Evolutionary conservation across 2,797 vertebrate species (phyloP).

Genomic region (Prionace glauca): DNA sequence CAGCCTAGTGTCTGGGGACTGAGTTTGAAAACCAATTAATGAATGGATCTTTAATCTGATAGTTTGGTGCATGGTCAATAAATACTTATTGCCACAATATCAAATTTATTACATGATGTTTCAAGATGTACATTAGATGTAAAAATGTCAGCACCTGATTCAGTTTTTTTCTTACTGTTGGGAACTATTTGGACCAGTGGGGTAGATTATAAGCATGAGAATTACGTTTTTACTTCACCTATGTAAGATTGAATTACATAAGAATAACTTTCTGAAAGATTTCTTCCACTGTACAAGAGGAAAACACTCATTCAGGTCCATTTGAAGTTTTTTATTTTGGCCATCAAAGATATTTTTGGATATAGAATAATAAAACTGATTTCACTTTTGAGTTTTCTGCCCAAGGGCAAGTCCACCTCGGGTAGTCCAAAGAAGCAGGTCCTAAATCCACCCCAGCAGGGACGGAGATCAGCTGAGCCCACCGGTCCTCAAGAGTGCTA

Average conservation of each 20-base stretch:
- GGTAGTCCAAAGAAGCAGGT: too few relatives aligned
- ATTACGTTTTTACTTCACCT: background rate
- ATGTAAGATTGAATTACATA: background rate
- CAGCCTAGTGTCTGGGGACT: background rate
- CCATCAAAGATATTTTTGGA: background rate
- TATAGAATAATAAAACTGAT: background rate
- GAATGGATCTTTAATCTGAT: background rate
- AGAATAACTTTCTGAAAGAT: background rate
- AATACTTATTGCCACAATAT: background rate
- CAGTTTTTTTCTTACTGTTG: background rate
- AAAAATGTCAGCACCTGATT: background rate
- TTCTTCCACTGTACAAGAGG: background rate
- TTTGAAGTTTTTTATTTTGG: background rate
- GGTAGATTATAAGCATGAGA: background rate
- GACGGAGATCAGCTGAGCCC: too few relatives aligned
- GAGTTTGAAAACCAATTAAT: background rate
- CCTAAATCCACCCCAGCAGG: too few relatives aligned
- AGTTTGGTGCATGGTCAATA: background rate
- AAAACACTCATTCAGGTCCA: background rate
- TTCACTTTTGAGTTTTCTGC: background rate
- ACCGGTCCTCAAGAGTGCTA: too few relatives aligned
- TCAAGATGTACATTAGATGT: background rate
- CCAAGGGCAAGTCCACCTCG: too few relatives aligned
- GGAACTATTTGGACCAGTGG: background rate
- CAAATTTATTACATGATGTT: background rate